A percentile compares a stretch with the other conserved stretches of the same genome.
These are phyloP conservation scores for Hipparchia semele DNA, from an alignment of 2,888 invertebrate genomes.

Conservation along the genomic window DNA sequence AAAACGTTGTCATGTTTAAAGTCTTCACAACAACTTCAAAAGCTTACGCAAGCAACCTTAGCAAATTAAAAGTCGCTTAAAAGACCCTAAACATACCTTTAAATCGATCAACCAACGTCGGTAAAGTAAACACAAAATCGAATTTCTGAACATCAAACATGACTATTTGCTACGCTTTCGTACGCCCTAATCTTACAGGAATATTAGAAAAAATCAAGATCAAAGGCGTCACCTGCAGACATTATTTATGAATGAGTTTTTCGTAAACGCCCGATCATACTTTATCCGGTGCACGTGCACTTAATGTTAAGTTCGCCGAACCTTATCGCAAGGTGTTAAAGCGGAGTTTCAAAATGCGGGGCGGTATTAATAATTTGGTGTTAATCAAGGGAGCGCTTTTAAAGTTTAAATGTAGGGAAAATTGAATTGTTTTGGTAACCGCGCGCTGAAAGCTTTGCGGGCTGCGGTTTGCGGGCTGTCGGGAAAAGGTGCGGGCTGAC, in stretches of 20 bases:
- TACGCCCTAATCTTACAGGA: constrained; percentile 42
- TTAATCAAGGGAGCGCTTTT: constrained; percentile 51
- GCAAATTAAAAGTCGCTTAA: constrained; percentile 3
- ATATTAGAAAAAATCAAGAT: constrained; percentile 55
- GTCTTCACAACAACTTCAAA: not conserved
- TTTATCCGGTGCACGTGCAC: constrained; percentile 13
- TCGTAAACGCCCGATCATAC: constrained; percentile 41
- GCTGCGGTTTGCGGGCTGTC: constrained; percentile 47
- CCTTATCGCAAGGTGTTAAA: constrained; percentile 28
- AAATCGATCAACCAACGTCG: constrained; percentile 26
- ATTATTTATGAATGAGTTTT: constrained; percentile 52
- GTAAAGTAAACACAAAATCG: constrained; percentile 35
- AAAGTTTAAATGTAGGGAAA: constrained; percentile 57
- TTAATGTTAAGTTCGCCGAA: constrained; percentile 1
- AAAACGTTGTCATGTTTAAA: not conserved
- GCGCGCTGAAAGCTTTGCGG: constrained; percentile 48
- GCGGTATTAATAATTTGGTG: constrained; percentile 37
- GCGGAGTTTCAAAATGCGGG: constrained; percentile 21
- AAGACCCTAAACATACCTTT: constrained; percentile 12
- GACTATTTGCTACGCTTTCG: constrained; percentile 42
- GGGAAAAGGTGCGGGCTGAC: constrained; percentile 42
- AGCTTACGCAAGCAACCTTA: not conserved
- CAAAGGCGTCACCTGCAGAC: constrained; percentile 56
- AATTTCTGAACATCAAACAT: constrained; percentile 52
- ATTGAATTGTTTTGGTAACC: constrained; percentile 59